Evolutionary conservation across 2,888 invertebrate genomes (phyloP).

Genomic region (Tuberolachnus salignus): DNA sequence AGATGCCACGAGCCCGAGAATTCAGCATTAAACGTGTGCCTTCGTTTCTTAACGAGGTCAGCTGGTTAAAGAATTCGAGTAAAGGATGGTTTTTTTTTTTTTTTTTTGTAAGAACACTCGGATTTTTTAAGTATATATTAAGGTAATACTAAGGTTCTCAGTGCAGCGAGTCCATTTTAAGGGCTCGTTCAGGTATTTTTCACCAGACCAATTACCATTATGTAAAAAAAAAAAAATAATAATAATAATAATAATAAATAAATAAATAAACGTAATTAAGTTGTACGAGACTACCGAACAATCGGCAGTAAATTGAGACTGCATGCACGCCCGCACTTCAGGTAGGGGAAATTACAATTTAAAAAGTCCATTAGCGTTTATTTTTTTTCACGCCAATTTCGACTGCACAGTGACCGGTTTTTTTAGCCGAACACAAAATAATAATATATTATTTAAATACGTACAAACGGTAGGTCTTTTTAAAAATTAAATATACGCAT

Average conservation of each 20-base stretch:
- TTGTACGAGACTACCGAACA: slow-evolving; percentile 6
- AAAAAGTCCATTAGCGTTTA: slow-evolving; percentile 20
- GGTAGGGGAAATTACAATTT: background rate
- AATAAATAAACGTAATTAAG: slow-evolving; percentile 46
- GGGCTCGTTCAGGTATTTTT: slow-evolving; percentile 13
- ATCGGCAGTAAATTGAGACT: slow-evolving; percentile 25
- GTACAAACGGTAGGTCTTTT: too few species aligned
- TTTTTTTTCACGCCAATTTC: slow-evolving; percentile 42
- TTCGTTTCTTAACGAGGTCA: slow-evolving; percentile 46
- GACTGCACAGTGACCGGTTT: slow-evolving; percentile 8
- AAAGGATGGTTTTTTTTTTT: slow-evolving; percentile 10
- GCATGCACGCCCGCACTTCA: too few species aligned
- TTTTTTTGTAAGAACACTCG: slow-evolving; percentile 22
- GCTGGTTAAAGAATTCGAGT: slow-evolving; percentile 41
- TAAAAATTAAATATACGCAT: too few species aligned
- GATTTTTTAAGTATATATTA: too few species aligned
- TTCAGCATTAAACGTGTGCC: slow-evolving; percentile 34
- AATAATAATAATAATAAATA: too few species aligned
- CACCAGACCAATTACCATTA: background rate
- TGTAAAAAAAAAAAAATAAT: too few species aligned
- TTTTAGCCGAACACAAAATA: background rate
- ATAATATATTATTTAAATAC: too few species aligned
- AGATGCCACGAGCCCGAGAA: slow-evolving; percentile 26
- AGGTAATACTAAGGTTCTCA: too few species aligned
- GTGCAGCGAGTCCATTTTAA: slow-evolving; percentile 7